Evolutionary conservation across 2,797 vertebrate species (phyloP), one percentile per base, ranked within the genome.

Genomic region (Darevskia mixta): DNA sequence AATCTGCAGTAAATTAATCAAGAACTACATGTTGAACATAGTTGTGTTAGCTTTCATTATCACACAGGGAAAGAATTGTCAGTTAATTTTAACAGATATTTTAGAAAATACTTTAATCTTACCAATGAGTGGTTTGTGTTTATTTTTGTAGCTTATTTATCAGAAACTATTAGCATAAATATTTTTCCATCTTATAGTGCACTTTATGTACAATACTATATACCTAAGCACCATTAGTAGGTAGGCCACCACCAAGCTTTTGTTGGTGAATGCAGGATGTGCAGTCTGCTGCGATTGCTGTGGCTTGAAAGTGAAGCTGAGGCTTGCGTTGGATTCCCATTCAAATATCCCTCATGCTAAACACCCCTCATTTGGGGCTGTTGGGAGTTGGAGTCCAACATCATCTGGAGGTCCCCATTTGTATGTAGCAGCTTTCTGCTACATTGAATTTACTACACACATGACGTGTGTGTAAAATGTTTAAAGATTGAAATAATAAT

Each of bases 111-210:
- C 29, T 61, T 43, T 4, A 83, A 55, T 35, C 43, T 35, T 2
- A 58, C 3, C 1, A 38, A 15, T 49, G 67, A 73, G 32, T 72
- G n/a, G 32, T 18, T 32, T 49, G 15, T 85, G 7, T 78, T 61
- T 75, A 85, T 79, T 78, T 78, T 75, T 84, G 41, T 61, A 8
- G 25, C 32, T 86, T 66, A n/a, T 64, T 38, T n/a, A 25, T 78
- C 2, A 11, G 15, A 66, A 43, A 11, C 45, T 73, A 38, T 43
- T 73, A 80, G 55, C 32, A 41, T 23, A 79, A 72, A 58, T 73
- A 32, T 20, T 80, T 66, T 81, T 78, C 64, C 35, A 23, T 61
- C 43, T 18, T 78, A 66, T 35, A n/a, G 25, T 41, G 43, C 8
- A 82, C 61, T 27, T 82, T 38, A 41, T 17, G 11, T 66, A 29